Evolutionary conservation across 2,888 invertebrate species (phyloP).

Genomic region (Gandaritis pyraliata): DNA sequence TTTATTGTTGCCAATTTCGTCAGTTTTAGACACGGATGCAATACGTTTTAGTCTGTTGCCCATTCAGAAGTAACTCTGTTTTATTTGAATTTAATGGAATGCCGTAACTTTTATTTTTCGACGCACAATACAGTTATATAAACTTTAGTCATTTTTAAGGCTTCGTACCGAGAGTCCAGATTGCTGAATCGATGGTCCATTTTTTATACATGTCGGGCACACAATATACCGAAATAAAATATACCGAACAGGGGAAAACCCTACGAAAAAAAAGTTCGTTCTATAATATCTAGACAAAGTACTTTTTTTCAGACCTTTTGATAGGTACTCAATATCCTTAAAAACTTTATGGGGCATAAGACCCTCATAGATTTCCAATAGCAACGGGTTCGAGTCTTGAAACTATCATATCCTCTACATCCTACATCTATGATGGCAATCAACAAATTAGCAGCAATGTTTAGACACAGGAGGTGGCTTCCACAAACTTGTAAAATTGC

Average conservation of each 20-base stretch:
- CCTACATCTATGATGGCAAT: constrained; percentile 45
- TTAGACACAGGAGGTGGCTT: constrained; percentile 43
- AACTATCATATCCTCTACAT: constrained; percentile 24
- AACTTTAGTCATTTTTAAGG: background rate
- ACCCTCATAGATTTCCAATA: too few relatives aligned
- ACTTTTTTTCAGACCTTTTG: too few relatives aligned
- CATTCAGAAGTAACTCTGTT: constrained; percentile 25
- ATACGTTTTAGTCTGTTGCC: constrained; percentile 29
- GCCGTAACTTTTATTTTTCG: constrained; percentile 26
- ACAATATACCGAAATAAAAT: too few relatives aligned
- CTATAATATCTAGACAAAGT: too few relatives aligned
- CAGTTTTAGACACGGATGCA: constrained; percentile 33
- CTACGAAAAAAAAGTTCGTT: too few relatives aligned
- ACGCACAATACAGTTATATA: constrained; percentile 1
- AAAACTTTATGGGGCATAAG: too few relatives aligned
- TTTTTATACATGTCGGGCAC: too few relatives aligned
- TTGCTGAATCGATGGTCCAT: too few relatives aligned
- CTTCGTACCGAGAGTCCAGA: background rate
- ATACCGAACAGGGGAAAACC: too few relatives aligned
- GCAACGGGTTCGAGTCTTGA: background rate
- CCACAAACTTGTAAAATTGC: constrained; percentile 50
- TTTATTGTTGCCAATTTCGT: constrained; percentile 34
- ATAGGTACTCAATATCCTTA: too few relatives aligned
- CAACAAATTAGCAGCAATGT: constrained; percentile 54
- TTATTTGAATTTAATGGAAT: constrained; percentile 27